These are phyloP conservation scores for Coranthus polyacanthus DNA, from an alignment of 2,797 vertebrate species.

Conservation along the genomic window DNA sequence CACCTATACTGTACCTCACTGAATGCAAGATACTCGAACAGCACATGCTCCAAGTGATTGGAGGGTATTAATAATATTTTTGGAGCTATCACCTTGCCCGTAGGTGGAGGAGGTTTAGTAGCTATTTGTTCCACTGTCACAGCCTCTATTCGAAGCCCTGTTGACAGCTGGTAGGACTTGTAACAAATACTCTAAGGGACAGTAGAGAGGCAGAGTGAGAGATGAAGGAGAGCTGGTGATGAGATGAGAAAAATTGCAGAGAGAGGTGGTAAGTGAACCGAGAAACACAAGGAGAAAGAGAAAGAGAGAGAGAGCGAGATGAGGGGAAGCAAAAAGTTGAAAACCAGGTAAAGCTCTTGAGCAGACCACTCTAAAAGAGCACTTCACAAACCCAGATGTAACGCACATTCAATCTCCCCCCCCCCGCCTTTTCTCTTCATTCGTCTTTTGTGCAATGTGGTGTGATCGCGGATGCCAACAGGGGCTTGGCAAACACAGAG, in stretches of 20 bases:
- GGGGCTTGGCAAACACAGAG: constrained; percentile 56
- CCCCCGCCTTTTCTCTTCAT: constrained; percentile 10
- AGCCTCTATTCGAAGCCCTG: constrained; percentile 65
- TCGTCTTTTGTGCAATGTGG: constrained; percentile 42
- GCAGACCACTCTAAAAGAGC: constrained; percentile 25
- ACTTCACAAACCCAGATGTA: constrained; percentile 26
- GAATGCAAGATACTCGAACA: constrained; percentile 21
- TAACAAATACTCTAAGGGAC: constrained; percentile 70
- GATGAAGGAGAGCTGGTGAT: constrained; percentile 19
- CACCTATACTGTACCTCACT: background rate
- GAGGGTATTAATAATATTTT: constrained; percentile 56
- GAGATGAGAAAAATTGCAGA: too few species aligned
- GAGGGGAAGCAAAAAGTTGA: constrained; percentile 14
- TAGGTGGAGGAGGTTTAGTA: constrained; percentile 70
- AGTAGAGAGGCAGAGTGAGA: constrained; percentile 36
- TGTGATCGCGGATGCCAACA: constrained; percentile 37
- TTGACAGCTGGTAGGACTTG: constrained; percentile 62
- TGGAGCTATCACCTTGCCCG: constrained; percentile 58
- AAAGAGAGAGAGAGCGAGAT: constrained; percentile 4
- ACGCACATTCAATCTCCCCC: constrained; percentile 36
- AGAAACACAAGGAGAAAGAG: constrained; percentile 23
- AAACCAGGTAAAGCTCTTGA: constrained; percentile 29
- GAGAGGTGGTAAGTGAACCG: constrained; percentile 36
- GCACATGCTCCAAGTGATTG: constrained; percentile 51
- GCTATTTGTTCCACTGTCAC: constrained; percentile 59